Evolutionary conservation across 2,113 vertebrate species (phyloP).

Genomic region (Rissa tridactyla): DNA sequence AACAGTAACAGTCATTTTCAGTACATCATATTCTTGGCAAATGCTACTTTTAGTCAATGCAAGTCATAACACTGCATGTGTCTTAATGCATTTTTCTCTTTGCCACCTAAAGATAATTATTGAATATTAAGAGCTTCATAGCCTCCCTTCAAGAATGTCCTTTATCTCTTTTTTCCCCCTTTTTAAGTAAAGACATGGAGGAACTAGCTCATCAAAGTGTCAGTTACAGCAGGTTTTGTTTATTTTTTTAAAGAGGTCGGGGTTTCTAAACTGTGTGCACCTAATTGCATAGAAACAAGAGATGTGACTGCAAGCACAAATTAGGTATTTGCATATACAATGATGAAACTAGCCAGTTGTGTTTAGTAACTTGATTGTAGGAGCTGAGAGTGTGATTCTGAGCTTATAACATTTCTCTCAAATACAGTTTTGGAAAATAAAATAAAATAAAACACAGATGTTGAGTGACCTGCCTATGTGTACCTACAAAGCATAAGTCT

Average conservation of each 20-base stretch:
- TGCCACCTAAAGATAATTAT: slow-evolving; percentile 4
- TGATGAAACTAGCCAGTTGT: background rate
- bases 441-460: background rate
- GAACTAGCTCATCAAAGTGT: background rate
- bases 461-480: background rate
- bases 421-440: background rate
- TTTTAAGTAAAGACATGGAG: background rate
- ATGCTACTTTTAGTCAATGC: slow-evolving; percentile 8
- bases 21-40: slow-evolving; percentile 35
- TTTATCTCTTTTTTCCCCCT: background rate
- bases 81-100: slow-evolving; percentile 5
- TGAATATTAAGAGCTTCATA: background rate
- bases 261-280: background rate
- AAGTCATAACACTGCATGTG: background rate
- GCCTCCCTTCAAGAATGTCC: background rate
- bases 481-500: background rate
- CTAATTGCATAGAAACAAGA: background rate
- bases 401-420: background rate
- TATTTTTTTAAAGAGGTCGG: background rate
- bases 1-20: slow-evolving; percentile 56
- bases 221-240: background rate
- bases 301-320: background rate
- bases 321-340: background rate
- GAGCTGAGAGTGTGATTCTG: background rate
- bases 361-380: background rate